phyloP scores from a whole-genome alignment of 2,888 invertebrate genomes.

The Acholoe squamosa region DNA sequence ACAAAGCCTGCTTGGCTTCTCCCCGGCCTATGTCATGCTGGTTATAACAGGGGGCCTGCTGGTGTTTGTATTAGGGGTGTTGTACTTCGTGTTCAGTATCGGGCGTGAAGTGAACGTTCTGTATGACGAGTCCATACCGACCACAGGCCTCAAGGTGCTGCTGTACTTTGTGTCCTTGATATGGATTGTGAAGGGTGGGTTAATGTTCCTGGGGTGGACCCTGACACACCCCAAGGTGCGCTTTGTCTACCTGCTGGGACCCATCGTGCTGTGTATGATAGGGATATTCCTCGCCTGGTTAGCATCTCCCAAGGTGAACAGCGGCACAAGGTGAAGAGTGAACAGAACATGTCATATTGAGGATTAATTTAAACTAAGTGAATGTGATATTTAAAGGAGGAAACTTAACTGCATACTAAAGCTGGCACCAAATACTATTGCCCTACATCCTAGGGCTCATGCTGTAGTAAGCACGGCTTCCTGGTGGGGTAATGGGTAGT shows the following conservation, averaged over 20 bases:
- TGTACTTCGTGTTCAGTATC: constrained; percentile 26
- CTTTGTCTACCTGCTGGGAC: neutral
- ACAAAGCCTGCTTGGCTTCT: constrained; percentile 32
- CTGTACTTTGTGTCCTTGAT: constrained; percentile 7
- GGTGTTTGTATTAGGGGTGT: neutral
- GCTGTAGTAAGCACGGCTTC: no score
- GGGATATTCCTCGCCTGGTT: constrained; percentile 1
- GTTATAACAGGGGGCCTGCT: constrained; percentile 1
- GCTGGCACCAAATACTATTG: no score
- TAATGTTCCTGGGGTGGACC: neutral
- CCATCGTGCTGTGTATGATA: neutral
- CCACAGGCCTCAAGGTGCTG: constrained; percentile 1
- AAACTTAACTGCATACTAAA: no score
- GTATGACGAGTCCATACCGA: constrained; percentile 1
- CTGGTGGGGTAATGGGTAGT: no score
- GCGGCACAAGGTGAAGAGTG: no score
- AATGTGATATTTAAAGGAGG: no score
- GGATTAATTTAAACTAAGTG: no score
- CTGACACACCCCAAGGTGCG: neutral
- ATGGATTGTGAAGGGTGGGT: constrained; percentile 3
- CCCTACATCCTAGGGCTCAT: no score
- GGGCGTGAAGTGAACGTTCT: constrained; percentile 20
- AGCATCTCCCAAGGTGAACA: neutral
- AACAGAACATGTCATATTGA: no score
- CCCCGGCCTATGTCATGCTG: constrained; percentile 36